Evolutionary conservation across 1,140 invertebrate genomes (phyloP), one percentile per base, ranked within the genome.

Genomic region (Drosophila quadrilineata): DNA sequence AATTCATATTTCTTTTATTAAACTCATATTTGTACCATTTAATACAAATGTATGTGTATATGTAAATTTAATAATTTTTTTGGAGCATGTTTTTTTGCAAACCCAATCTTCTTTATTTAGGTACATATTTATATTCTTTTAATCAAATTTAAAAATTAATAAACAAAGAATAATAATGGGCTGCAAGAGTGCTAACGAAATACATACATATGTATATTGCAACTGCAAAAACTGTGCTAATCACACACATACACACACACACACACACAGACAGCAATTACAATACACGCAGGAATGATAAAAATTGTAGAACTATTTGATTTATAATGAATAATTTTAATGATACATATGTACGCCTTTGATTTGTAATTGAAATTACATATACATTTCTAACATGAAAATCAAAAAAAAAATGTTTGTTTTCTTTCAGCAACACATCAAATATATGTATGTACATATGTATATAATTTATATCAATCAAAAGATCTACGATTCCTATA

Each of bases 251-350:
- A n/a, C n/a, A n/a, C n/a, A n/a, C n/a, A n/a, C n/a, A n/a, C n/a
- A n/a, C n/a, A n/a, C n/a, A n/a, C n/a, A n/a, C n/a, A n/a, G n/a
- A n/a, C 53, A 54, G 48, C 54, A 63, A 54, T n/a, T n/a, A 65
- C 28, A 63, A 17, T 21, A 56, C 40, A 79, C 66, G 75, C 66
- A 80, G 71, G 53, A 80, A 82, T 38, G 67, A 67, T 46, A 60
- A 65, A 58, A 71, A 75, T 40, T 74, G 70, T 84, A 84, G 79
- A 85, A 71, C 65, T 84, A 85, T 84, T 85, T 85, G 77, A 84
- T 84, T 84, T 84, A 56, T 85, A 84, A 85, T 82, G 66, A 85
- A 66, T 85, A 71, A 74, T 79, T 84, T 82, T 72, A 84, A 74
- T 70, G 72, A 52, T 52, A n/a, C n/a, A n/a, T n/a, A 72, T 77